Evolutionary conservation across 1,140 invertebrate genomes (phyloP).

Genomic region (Drosophila rhopaloa): DNA sequence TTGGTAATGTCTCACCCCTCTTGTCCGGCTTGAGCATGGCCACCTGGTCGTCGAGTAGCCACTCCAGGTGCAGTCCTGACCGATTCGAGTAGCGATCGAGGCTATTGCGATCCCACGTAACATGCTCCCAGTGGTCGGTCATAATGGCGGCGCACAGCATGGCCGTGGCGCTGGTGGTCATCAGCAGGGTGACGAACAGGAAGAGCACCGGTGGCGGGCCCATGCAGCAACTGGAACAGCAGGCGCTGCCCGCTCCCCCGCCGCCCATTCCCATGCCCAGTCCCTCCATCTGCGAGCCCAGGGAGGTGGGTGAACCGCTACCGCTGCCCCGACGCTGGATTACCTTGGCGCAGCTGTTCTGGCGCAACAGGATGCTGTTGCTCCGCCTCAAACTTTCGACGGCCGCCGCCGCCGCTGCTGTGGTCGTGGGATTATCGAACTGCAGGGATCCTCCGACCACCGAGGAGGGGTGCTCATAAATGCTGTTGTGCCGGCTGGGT

Average conservation of each 20-base stretch:
- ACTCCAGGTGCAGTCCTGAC: slow-evolving; percentile 85
- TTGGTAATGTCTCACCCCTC: slow-evolving; percentile 63
- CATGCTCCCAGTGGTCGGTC: slow-evolving; percentile 94
- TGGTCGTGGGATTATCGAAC: slow-evolving; percentile 73
- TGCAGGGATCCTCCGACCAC: slow-evolving; percentile 80
- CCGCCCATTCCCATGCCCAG: slow-evolving; percentile 66
- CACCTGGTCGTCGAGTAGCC: slow-evolving; percentile 88
- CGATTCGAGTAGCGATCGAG: slow-evolving; percentile 86
- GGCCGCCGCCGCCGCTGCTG: slow-evolving; percentile 76
- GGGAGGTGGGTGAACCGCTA: slow-evolving; percentile 72
- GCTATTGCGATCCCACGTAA: slow-evolving; percentile 89
- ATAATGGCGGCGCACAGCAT: slow-evolving; percentile 92
- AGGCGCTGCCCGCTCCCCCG: slow-evolving; percentile 56
- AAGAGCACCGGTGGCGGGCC: slow-evolving; percentile 81
- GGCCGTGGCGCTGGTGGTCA: slow-evolving; percentile 89
- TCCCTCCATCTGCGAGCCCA: slow-evolving; percentile 79
- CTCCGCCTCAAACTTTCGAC: slow-evolving; percentile 77
- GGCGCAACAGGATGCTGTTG: slow-evolving; percentile 77
- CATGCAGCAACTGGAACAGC: slow-evolving; percentile 78
- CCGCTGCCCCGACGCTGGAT: slow-evolving; percentile 69
- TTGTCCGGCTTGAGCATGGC: slow-evolving; percentile 85
- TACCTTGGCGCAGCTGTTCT: slow-evolving; percentile 81
- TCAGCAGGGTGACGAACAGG: slow-evolving; percentile 79
- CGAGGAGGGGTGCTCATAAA: slow-evolving; percentile 83
- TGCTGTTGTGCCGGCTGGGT: slow-evolving; percentile 80